phyloP scores from a whole-genome alignment of 2,113 vertebrate species.

The Dicentrarchus labrax region DNA sequence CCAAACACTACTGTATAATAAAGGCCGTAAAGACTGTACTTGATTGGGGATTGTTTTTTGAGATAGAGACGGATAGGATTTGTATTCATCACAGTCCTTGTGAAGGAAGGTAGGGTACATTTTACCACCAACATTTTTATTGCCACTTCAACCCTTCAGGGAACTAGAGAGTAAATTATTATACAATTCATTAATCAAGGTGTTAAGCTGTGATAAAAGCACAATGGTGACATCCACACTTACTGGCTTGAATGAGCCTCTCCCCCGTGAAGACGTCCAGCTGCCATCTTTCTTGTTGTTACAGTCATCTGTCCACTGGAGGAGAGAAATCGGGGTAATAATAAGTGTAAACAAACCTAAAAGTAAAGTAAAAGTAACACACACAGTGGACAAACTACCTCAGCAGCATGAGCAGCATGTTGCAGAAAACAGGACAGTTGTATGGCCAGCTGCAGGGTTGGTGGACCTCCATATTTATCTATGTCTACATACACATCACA shows the following conservation, averaged over 20 bases:
- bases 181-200: neutral
- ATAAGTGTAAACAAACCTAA: too few relatives aligned
- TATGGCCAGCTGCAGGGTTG: neutral
- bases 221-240: conserved; percentile 37
- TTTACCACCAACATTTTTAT: neutral
- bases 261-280: conserved; percentile 91
- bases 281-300: conserved; percentile 89
- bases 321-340: conserved; percentile 20
- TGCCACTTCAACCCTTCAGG: neutral
- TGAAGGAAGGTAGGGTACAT: neutral
- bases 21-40: neutral
- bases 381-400: neutral
- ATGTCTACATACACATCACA: conserved; percentile 1
- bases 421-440: neutral
- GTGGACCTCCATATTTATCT: neutral
- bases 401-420: neutral
- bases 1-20: neutral
- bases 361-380: neutral
- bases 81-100: neutral
- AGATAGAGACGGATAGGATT: neutral
- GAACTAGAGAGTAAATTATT: neutral
- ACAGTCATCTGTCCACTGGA: conserved; percentile 95
- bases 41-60: neutral
- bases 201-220: neutral
- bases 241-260: conserved; percentile 87